Percentiles rank a stretch among this genome's conserved stretches.
Conservation (phyloP, 2,888 invertebrate genomes). For the Nebria salina region DNA sequence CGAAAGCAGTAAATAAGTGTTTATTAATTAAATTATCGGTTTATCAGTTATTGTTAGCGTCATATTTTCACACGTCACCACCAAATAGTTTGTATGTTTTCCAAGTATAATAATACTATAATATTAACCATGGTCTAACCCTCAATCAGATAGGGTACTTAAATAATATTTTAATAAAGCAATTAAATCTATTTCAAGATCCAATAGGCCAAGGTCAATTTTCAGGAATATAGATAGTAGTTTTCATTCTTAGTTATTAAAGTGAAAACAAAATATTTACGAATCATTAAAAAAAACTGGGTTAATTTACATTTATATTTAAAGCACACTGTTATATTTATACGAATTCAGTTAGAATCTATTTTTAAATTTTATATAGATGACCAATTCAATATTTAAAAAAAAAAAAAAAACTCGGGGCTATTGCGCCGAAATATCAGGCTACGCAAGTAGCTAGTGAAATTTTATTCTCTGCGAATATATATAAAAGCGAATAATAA, state of each 20-base stretch:
- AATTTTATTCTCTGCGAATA: background rate
- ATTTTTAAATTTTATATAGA: background rate
- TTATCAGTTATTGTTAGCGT: background rate
- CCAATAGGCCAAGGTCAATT: conserved; percentile 14
- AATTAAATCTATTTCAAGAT: conserved; percentile 21
- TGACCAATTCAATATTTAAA: too few species aligned
- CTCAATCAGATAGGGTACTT: background rate
- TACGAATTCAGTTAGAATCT: background rate
- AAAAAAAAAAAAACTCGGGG: background rate
- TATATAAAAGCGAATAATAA: background rate
- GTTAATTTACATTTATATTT: background rate
- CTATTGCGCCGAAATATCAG: background rate
- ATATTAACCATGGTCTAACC: background rate
- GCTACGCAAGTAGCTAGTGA: background rate
- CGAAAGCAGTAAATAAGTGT: too few species aligned
- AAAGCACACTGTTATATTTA: background rate
- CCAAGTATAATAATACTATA: background rate
- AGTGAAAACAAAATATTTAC: background rate
- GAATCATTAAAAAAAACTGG: too few species aligned
- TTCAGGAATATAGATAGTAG: background rate
- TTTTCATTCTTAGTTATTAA: background rate
- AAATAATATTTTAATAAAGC: background rate
- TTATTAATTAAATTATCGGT: too few species aligned
- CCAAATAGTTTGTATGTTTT: background rate
- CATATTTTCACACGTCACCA: background rate